These are phyloP conservation scores for Drosophila ironensis DNA, from an alignment of 1,140 invertebrate species.

Conservation along the genomic window DNA sequence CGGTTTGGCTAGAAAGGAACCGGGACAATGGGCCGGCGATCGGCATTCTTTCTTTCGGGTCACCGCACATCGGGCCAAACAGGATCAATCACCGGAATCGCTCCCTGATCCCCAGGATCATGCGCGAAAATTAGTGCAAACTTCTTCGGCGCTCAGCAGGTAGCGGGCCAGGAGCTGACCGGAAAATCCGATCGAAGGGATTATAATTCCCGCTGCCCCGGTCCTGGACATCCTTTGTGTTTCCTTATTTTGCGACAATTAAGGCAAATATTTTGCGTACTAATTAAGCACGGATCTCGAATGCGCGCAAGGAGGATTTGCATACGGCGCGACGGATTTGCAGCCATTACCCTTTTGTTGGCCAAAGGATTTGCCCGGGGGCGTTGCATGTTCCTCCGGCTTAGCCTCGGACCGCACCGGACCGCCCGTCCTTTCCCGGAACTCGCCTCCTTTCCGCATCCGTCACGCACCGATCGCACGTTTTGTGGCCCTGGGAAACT, in stretches of 20 bases:
- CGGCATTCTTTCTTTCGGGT: conserved; percentile 47
- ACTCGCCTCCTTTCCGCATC: conserved; percentile 21
- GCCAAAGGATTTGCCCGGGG: conserved; percentile 56
- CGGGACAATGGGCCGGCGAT: conserved; percentile 22
- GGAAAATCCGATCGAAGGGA: conserved; percentile 80
- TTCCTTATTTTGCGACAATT: conserved; percentile 57
- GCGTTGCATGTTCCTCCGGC: conserved; percentile 50
- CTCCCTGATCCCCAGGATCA: conserved; percentile 53
- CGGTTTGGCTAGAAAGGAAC: conserved; percentile 30
- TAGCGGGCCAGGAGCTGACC: conserved; percentile 54
- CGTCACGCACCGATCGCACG: conserved; percentile 54
- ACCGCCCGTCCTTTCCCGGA: conserved; percentile 27
- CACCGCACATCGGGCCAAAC: conserved; percentile 66
- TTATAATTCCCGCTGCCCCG: conserved; percentile 47
- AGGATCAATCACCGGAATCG: conserved; percentile 68
- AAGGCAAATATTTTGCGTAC: conserved; percentile 81
- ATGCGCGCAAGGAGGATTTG: conserved; percentile 36
- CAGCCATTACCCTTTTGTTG: conserved; percentile 74
- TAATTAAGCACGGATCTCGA: conserved; percentile 64
- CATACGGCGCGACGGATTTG: conserved; percentile 62
- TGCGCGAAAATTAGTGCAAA: conserved; percentile 74
- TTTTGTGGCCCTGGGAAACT: conserved; percentile 10
- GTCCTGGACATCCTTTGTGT: neutral
- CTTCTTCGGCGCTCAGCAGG: conserved; percentile 13
- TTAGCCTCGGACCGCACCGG: conserved; percentile 6